Evolutionary conservation across 2,888 invertebrate species (phyloP).

Genomic region (Onchidella celtica): DNA sequence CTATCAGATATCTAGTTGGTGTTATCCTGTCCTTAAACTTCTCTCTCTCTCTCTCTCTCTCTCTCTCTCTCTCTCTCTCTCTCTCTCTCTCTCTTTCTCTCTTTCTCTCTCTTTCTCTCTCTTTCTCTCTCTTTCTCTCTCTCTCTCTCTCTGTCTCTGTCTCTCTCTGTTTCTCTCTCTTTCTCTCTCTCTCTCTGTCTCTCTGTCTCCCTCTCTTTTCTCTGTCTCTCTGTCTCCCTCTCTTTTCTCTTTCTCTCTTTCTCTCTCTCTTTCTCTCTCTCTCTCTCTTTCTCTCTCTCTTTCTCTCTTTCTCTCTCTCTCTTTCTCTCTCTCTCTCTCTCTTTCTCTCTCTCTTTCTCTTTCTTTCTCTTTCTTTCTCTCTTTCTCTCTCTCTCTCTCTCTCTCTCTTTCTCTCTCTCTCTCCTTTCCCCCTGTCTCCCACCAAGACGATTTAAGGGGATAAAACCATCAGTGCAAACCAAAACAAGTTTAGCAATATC

Average conservation of each 20-base stretch:
- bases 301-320: not conserved
- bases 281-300: not conserved
- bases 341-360: not conserved
- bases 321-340: not conserved
- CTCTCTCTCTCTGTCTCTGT: constrained; percentile 1
- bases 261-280: not conserved
- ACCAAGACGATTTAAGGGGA: too few species aligned
- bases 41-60: too few species aligned
- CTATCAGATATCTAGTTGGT: too few species aligned
- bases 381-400: not conserved
- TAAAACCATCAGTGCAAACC: too few species aligned
- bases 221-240: too few species aligned
- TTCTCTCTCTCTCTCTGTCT: constrained; percentile 5
- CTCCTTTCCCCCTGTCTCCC: too few species aligned
- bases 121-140: too few species aligned
- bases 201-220: not conserved
- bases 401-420: not conserved
- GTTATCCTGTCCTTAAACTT: too few species aligned
- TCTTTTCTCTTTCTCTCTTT: not conserved
- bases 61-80: constrained; percentile 14
- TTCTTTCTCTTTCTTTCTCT: not conserved
- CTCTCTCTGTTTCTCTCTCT: constrained; percentile 20
- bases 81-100: constrained; percentile 29
- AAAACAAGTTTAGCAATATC: too few species aligned
- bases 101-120: constrained; percentile 4